Evolutionary conservation across 2,113 vertebrate species (phyloP).

Genomic region (Catharus fuscescens): DNA sequence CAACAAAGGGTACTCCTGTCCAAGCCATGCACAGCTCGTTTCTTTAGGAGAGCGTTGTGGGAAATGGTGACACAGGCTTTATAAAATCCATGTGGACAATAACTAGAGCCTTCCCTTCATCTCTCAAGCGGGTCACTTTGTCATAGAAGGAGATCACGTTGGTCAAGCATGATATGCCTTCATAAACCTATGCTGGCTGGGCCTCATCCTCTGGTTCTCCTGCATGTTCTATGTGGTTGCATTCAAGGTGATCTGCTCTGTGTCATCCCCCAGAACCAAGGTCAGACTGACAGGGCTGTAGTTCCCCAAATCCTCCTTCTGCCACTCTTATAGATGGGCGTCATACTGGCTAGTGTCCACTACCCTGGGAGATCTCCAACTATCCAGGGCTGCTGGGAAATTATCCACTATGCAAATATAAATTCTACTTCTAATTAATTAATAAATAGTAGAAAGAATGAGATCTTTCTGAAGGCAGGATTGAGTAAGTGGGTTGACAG

Average conservation of each 20-base stretch:
- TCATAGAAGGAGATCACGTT: background rate
- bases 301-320: background rate
- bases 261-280: fast-evolving
- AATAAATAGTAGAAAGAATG: background rate
- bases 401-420: background rate
- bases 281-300: background rate
- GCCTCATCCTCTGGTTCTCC: background rate
- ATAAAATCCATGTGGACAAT: background rate
- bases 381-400: background rate
- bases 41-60: background rate
- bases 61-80: background rate
- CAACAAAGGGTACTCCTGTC: background rate
- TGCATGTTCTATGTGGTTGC: background rate
- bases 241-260: background rate
- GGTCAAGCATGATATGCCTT: background rate
- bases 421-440: background rate
- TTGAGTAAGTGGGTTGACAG: background rate
- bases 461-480: background rate
- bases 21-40: background rate
- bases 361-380: background rate
- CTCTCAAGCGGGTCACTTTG: background rate
- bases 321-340: fast-evolving
- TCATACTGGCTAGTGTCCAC: background rate
- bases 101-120: background rate
- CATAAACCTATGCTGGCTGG: background rate